Evolutionary conservation across 2,113 vertebrate species (phyloP).

Genomic region (Mormyrus lacerda): DNA sequence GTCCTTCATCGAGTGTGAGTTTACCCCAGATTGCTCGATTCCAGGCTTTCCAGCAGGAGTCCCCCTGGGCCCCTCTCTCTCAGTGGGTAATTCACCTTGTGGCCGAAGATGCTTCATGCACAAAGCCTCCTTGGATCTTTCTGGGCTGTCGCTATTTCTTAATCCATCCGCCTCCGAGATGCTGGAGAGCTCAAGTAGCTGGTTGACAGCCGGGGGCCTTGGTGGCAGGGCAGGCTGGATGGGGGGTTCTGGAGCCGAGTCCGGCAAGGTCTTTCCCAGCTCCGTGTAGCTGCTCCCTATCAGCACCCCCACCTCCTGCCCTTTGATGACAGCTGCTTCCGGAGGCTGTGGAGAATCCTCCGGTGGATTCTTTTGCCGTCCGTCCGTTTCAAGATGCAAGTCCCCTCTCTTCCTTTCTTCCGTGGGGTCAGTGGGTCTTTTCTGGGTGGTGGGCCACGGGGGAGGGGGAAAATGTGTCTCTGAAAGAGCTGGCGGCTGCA

Average conservation of each 20-base stretch:
- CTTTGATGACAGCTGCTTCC: background rate
- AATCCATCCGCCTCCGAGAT: slow-evolving; percentile 22
- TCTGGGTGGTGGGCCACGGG: background rate
- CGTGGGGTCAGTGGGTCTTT: background rate
- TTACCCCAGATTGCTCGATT: slow-evolving; percentile 33
- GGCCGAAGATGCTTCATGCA: background rate
- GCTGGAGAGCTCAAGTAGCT: slow-evolving; percentile 42
- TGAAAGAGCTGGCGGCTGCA: background rate
- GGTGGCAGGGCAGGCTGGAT: slow-evolving; percentile 25
- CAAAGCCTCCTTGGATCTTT: background rate
- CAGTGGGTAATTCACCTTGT: slow-evolving; percentile 10
- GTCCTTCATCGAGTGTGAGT: slow-evolving; percentile 27
- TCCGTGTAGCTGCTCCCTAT: background rate
- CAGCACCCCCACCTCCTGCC: background rate
- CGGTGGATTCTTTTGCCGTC: background rate
- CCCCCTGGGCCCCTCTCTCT: slow-evolving; percentile 3
- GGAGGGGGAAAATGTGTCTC: background rate
- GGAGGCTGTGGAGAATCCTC: background rate
- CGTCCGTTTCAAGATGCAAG: background rate
- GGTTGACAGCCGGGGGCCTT: slow-evolving; percentile 29
- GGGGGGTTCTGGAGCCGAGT: slow-evolving; percentile 20
- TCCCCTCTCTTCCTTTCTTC: background rate
- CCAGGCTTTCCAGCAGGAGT: slow-evolving; percentile 18
- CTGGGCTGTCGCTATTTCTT: slow-evolving; percentile 14
- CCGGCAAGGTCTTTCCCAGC: slow-evolving; percentile 10